These are phyloP conservation scores for Acrocephalus arundinaceus DNA, from an alignment of 2,113 vertebrate genomes.

Conservation along the genomic window DNA sequence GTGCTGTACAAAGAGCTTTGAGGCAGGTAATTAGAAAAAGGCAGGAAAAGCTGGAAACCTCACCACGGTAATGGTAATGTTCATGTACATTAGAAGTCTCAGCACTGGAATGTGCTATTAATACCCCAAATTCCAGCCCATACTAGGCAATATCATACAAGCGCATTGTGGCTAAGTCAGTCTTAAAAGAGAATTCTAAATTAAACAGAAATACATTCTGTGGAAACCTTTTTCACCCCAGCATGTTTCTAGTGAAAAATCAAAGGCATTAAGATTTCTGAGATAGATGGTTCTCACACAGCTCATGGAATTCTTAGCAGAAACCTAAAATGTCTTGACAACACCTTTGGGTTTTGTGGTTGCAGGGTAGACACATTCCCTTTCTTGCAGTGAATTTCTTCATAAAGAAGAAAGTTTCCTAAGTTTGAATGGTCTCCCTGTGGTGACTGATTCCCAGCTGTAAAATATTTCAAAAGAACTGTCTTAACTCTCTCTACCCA, in stretches of 20 bases:
- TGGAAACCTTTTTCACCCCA: neutral
- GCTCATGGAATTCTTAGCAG: neutral
- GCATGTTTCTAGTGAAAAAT: neutral
- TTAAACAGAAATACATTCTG: neutral
- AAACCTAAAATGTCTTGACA: neutral
- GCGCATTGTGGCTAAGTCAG: neutral
- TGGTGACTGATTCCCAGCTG: neutral
- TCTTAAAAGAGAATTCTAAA: neutral
- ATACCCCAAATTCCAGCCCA: neutral
- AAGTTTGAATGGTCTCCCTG: neutral
- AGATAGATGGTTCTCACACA: neutral
- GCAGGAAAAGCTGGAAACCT: neutral
- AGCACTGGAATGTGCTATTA: neutral
- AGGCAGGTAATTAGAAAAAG: neutral
- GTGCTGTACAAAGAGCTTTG: neutral
- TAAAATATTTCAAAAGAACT: neutral
- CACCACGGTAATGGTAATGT: neutral
- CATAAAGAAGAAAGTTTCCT: neutral
- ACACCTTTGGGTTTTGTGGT: neutral
- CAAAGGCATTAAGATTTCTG: neutral
- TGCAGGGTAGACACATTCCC: neutral
- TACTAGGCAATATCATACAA: neutral
- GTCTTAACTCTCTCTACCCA: neutral
- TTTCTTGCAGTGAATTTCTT: neutral
- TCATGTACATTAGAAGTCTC: neutral